These are phyloP conservation scores for Gobiocypris rarus DNA, from an alignment of 2,113 vertebrate species.

Conservation along the genomic window DNA sequence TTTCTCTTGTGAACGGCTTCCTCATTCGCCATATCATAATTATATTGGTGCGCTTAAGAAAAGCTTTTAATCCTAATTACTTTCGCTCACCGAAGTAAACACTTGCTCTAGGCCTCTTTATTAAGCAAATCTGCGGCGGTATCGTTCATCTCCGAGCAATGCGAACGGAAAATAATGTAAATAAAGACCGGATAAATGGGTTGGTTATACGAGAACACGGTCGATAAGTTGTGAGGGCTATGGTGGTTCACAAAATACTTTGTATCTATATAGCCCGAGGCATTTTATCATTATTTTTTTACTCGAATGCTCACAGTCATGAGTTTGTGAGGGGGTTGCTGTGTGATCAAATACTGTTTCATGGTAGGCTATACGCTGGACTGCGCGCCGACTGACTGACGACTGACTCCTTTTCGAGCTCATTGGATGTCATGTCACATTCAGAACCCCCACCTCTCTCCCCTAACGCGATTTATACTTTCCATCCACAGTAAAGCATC, in stretches of 20 bases:
- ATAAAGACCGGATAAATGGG: not conserved
- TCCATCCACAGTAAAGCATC: not conserved
- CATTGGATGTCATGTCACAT: slow-evolving; percentile 2
- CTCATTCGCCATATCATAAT: slow-evolving; percentile 43
- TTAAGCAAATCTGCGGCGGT: slow-evolving; percentile 35
- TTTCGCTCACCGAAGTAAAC: slow-evolving; percentile 54
- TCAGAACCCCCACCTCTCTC: not conserved
- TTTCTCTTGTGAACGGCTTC: slow-evolving; percentile 13
- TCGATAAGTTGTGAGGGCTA: slow-evolving; percentile 1
- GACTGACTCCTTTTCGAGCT: slow-evolving; percentile 2
- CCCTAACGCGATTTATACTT: not conserved
- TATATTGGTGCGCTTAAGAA: slow-evolving; percentile 46
- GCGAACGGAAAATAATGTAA: slow-evolving; percentile 9
- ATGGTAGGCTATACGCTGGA: not conserved
- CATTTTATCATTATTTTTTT: not conserved
- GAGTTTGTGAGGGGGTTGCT: not conserved
- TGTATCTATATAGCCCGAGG: slow-evolving; percentile 25
- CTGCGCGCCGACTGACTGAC: not conserved
- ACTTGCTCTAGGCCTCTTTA: slow-evolving; percentile 34
- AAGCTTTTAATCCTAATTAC: slow-evolving; percentile 59
- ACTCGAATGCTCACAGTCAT: not conserved
- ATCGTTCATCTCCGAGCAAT: slow-evolving; percentile 44
- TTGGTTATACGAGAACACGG: slow-evolving; percentile 6
- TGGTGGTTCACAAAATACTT: slow-evolving; percentile 22
- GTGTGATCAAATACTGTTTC: not conserved